Percentiles rank a stretch among this genome's conserved stretches.
These are phyloP conservation scores for Polia nebulosa DNA, from an alignment of 2,888 invertebrate genomes.

Conservation along the genomic window DNA sequence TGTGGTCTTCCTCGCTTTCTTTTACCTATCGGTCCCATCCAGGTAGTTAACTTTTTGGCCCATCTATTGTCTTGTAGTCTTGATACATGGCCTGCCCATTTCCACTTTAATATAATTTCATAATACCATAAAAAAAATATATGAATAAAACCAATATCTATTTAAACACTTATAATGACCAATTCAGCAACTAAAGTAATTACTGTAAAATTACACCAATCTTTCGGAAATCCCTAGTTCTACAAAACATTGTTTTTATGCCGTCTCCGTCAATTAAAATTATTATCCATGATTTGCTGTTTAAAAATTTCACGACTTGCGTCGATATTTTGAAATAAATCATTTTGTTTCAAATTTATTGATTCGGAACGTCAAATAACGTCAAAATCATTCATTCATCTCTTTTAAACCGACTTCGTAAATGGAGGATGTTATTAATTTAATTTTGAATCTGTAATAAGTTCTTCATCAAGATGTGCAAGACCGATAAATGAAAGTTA, in stretches of 20 bases:
- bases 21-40: too few species aligned
- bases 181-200: conserved; percentile 16
- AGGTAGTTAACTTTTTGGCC: too few species aligned
- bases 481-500: conserved; percentile 27
- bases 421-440: neutral
- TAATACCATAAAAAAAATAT: neutral
- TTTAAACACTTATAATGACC: conserved; percentile 1
- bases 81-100: too few species aligned
- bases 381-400: neutral
- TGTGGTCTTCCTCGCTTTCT: too few species aligned
- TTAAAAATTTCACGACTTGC: conserved; percentile 14
- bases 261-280: conserved; percentile 2
- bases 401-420: neutral
- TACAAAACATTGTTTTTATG: conserved; percentile 27
- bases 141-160: neutral
- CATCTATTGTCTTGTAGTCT: too few species aligned
- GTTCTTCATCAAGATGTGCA: conserved; percentile 13
- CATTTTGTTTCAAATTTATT: conserved; percentile 6
- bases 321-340: conserved; percentile 15
- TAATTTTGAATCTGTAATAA: neutral
- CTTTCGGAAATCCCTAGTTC: conserved; percentile 35
- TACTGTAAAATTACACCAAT: conserved; percentile 27
- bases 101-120: too few species aligned
- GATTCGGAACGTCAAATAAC: neutral
- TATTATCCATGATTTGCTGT: conserved; percentile 31